A percentile compares a stretch with the other conserved stretches of the same genome.
phyloP scores from a whole-genome alignment of 1,140 invertebrate species.

The Zaprionus ghesquierei region DNA sequence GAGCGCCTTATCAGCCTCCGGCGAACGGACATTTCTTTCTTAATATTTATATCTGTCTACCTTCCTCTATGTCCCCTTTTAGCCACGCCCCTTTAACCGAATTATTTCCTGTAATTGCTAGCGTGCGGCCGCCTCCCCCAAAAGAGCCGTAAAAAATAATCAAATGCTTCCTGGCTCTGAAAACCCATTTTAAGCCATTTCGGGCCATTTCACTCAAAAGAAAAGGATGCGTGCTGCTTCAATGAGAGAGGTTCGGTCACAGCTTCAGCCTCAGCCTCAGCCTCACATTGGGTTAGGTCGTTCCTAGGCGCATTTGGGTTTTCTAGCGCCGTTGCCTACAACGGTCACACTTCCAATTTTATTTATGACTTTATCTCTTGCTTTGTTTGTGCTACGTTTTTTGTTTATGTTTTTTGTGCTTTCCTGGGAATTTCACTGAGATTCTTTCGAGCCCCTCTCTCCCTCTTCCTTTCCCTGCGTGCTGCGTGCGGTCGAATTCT shows the following conservation, averaged over 20 bases:
- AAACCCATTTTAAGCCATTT: conserved; percentile 40
- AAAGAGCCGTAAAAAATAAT: conserved; percentile 73
- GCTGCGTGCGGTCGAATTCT: conserved; percentile 49
- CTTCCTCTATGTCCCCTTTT: neutral
- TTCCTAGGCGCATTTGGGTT: neutral
- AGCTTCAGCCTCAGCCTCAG: conserved; percentile 17
- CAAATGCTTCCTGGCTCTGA: conserved; percentile 72
- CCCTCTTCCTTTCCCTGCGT: conserved; percentile 1
- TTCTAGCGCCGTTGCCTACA: conserved; percentile 12
- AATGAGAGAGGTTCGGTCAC: too few species aligned
- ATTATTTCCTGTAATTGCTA: conserved; percentile 79
- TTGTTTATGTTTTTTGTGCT: conserved; percentile 70
- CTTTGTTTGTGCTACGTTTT: conserved; percentile 73
- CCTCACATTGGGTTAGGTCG: conserved; percentile 10
- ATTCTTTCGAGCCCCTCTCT: conserved; percentile 40
- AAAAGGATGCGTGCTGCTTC: conserved; percentile 66
- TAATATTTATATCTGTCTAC: conserved; percentile 49
- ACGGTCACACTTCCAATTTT: conserved; percentile 69
- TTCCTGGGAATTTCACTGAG: conserved; percentile 75
- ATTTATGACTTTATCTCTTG: conserved; percentile 79
- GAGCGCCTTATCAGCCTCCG: conserved; percentile 48
- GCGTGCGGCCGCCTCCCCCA: conserved; percentile 40
- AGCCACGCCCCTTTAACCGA: conserved; percentile 42
- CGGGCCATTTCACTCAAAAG: conserved; percentile 65
- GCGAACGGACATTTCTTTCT: conserved; percentile 41